These are phyloP conservation scores for Amphimallon solstitiale DNA, from an alignment of 2,888 invertebrate species.

Conservation along the genomic window DNA sequence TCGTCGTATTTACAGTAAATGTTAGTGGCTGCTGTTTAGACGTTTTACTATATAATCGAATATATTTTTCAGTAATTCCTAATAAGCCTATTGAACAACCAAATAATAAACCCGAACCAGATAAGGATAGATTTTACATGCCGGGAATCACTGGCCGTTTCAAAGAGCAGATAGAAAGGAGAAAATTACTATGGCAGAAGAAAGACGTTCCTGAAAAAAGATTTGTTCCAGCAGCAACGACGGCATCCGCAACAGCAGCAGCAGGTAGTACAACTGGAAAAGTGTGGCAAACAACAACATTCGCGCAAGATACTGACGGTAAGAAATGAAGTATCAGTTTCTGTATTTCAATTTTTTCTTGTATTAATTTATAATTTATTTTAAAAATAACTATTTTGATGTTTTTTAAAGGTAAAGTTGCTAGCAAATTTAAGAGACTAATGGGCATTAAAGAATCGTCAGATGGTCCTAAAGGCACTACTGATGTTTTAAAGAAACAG, in stretches of 20 bases:
- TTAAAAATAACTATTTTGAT: neutral
- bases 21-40: too few species aligned
- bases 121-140: constrained; percentile 55
- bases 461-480: constrained; percentile 63
- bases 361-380: neutral
- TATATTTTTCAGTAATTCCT: constrained; percentile 50
- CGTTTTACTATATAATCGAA: neutral
- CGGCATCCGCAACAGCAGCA: too few species aligned
- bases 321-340: constrained; percentile 21
- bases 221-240: constrained; percentile 49
- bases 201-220: constrained; percentile 64
- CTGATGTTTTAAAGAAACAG: constrained; percentile 74
- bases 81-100: constrained; percentile 27
- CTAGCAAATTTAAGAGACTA: constrained; percentile 93
- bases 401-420: constrained; percentile 71
- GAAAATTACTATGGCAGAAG: constrained; percentile 91
- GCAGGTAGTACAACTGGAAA: constrained; percentile 62
- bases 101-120: constrained; percentile 29
- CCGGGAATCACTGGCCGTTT: constrained; percentile 73
- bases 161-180: constrained; percentile 89
- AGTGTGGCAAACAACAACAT: constrained; percentile 84
- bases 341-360: too few species aligned
- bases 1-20: too few species aligned
- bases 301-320: constrained; percentile 91
- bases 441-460: constrained; percentile 89